phyloP scores from a whole-genome alignment of 2,113 vertebrate species.

The Pholis gunnellus region DNA sequence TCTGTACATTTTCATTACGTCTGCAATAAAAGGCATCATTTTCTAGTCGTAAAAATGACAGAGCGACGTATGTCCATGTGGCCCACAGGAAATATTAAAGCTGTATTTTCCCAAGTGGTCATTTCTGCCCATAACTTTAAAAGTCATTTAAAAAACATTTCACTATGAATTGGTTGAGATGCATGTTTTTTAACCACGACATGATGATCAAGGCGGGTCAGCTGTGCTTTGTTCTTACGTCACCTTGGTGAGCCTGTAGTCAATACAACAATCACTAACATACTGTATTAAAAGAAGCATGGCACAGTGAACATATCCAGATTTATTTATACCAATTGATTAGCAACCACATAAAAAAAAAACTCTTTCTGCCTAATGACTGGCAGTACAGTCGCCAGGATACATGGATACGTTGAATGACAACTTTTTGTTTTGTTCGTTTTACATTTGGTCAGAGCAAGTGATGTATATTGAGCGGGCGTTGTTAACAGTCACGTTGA shows the following conservation, averaged over 20 bases:
- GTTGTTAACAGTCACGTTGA: no score
- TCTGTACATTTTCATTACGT: background rate
- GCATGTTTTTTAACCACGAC: background rate
- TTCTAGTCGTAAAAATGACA: background rate
- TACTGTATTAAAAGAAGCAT: conserved; percentile 18
- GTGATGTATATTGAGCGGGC: no score
- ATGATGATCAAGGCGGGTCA: conserved; percentile 15
- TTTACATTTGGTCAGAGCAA: no score
- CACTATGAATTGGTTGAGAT: conserved; percentile 19
- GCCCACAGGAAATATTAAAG: conserved; percentile 1
- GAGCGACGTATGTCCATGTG: background rate
- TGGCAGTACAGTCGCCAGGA: no score
- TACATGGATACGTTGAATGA: no score
- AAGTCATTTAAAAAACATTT: conserved; percentile 11
- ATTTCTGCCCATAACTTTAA: background rate
- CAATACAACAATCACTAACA: conserved; percentile 7
- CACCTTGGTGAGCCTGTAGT: conserved; percentile 21
- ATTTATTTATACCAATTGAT: background rate
- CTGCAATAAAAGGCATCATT: background rate
- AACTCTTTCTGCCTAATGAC: background rate
- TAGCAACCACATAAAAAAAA: background rate
- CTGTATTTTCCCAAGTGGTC: background rate
- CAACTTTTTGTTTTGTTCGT: no score
- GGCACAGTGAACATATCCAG: background rate
- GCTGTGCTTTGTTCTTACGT: conserved; percentile 39